Percentiles rank a stretch among this genome's conserved stretches.
phyloP scores from a whole-genome alignment of 2,888 invertebrate genomes.

The Barypeithes pellucidus region DNA sequence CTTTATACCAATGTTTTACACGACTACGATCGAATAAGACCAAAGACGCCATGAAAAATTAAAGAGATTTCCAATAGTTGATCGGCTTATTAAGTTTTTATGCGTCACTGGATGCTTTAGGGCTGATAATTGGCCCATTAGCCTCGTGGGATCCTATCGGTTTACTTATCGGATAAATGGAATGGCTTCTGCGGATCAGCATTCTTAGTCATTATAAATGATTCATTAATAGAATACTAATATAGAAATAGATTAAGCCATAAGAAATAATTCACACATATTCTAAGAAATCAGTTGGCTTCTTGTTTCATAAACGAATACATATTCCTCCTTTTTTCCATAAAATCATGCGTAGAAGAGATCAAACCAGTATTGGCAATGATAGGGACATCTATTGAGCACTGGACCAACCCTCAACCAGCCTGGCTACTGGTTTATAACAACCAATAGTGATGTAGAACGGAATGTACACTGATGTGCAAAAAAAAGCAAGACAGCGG shows the following conservation, averaged over 20 bases:
- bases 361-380: too few species aligned
- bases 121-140: conserved; percentile 33
- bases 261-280: too few species aligned
- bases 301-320: too few species aligned
- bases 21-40: not conserved
- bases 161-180: conserved; percentile 36
- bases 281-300: too few species aligned
- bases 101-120: conserved; percentile 21
- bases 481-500: too few species aligned
- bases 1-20: not conserved
- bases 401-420: too few species aligned
- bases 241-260: not conserved
- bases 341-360: too few species aligned
- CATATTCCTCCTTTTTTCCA: too few species aligned
- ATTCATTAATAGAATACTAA: conserved; percentile 13
- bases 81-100: conserved; percentile 27
- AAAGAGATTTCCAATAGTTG: conserved; percentile 23
- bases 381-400: too few species aligned
- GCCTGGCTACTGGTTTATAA: too few species aligned
- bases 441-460: too few species aligned
- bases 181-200: conserved; percentile 10
- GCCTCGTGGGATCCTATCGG: conserved; percentile 1
- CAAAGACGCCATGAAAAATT: conserved; percentile 10
- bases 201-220: conserved; percentile 16
- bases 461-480: too few species aligned